Base-by-base conservation (phyloP, 2,797 vertebrate species). In the Cyclopterus lumpus region DNA sequence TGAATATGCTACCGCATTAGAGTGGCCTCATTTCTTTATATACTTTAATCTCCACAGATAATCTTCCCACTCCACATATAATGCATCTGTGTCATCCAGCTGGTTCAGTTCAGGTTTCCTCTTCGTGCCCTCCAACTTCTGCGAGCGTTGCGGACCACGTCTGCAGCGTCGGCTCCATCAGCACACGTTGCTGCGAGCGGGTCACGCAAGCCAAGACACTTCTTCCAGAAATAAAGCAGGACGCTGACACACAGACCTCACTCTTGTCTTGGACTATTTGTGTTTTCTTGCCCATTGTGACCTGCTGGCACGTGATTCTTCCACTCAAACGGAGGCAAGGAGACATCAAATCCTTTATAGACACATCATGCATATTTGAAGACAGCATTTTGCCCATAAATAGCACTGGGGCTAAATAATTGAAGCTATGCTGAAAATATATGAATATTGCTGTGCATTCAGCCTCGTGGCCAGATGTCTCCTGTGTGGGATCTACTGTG, bases 341-440 rank as follows among this genome's bases (percentile, higher is more conserved):
- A 90, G 85, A 89, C 91, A 75, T 89, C 83, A 82, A 75, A 83
- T 92, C 84, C 77, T 92, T 88, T 89, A 90, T 77, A 90, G 89
- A 87, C 83, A 78, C 80, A 14, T 84, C 92, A 92, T 94, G 86
- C 82, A 94, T 94, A 91, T 94, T 94, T 93, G 74, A 95, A 84
- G 86, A 88, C 32, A 11, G 84, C 88, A 87, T 93, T 91, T 79
- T 82, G 85, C 68, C 90, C 91, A 86, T 85, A 92, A 94, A 93
- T 94, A 93, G 88, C 76, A 34, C 67, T 24, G 58, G 9, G 74
- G 71, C 38, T 93, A 53, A 95, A 94, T 94, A 91, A 94, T 94
- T 93, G 73, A 76, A 70, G 79, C 73, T 85, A 92, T 85, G 83
- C 86, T 85, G 81, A 81, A 92, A 90, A 93, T 77, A 82, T 87